Base-by-base conservation (phyloP, 2,888 invertebrate species). In the Thera obeliscata region DNA sequence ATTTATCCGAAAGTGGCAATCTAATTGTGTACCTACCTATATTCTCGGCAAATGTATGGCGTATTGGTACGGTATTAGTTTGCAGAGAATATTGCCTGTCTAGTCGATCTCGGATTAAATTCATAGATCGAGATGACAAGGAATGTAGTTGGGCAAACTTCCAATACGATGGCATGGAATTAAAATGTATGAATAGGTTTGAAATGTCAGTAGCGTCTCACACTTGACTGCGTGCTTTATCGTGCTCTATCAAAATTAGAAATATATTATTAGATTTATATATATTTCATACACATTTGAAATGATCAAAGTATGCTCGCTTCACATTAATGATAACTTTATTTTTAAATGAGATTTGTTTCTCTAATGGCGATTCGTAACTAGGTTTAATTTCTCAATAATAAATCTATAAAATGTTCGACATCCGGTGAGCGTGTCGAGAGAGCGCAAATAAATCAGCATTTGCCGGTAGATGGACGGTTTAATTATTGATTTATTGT, bases 401-500 rank as follows among this genome's bases (percentile, higher is more conserved):
- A 79, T 81, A 81, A 61, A 61, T 61, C 61, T 48, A 55, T 81
- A 82, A 83, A 82, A 77, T 74, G 74, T 77, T 81, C 81, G 85
- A 87, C 86, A 84, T 80, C 82, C 78, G 81, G 83, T 81, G 80
- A 85, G 83, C 87, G 86, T 84, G 88, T 88, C 85, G 82, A 87
- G 87, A 82, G 86, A 85, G 85, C 77, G 85, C 76, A 74, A 86
- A 93, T 93, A 92, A 93, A 93, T 93, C 91, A 93, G 91, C 84
- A 90, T 93, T 92, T 90, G 90, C 87, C 80, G 78, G 85, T 89
- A 87, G 90, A 91, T 91, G 89, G 91, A 91, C 90, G 88, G 84
- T 90, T 90, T 90, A 91, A 91, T 93, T 93, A 93, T 91, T 93
- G 93, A 93, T 93, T 93, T 93, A 92, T 91, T 88, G 90, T 86